phyloP scores from a whole-genome alignment of 2,797 vertebrate genomes.

The Danio tinwini region DNA sequence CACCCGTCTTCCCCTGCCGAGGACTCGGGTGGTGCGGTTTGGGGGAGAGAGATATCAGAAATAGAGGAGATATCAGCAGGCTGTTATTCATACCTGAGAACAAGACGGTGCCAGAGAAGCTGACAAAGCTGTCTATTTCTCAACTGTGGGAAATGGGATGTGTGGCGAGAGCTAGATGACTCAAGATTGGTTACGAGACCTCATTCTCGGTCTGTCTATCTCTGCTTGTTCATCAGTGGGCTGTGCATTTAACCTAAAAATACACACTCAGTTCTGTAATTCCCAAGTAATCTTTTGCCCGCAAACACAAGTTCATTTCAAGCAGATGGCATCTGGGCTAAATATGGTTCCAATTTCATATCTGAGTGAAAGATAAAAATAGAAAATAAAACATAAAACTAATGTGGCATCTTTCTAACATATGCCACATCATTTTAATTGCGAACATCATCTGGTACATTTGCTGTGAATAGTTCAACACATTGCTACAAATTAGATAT shows the following conservation, averaged over 20 bases:
- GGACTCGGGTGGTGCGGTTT: background rate
- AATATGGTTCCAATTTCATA: conserved; percentile 42
- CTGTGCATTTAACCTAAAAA: background rate
- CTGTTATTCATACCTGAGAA: conserved; percentile 45
- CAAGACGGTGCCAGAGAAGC: conserved; percentile 38
- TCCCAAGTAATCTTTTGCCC: conserved; percentile 23
- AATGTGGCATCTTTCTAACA: conserved; percentile 18
- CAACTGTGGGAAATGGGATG: conserved; percentile 17
- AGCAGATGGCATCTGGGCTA: conserved; percentile 52
- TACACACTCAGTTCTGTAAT: background rate
- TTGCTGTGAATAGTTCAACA: background rate
- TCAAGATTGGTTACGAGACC: conserved; percentile 20
- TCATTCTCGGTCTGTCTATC: conserved; percentile 10
- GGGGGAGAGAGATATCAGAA: conserved; percentile 41
- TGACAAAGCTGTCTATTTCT: conserved; percentile 41
- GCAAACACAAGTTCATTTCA: conserved; percentile 7
- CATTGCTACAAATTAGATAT: background rate
- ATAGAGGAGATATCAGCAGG: conserved; percentile 38
- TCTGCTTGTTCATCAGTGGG: background rate
- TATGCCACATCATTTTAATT: background rate
- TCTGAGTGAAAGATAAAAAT: conserved; percentile 19
- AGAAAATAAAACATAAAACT: conserved; percentile 19
- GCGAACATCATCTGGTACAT: conserved; percentile 17
- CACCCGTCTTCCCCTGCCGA: conserved; percentile 28
- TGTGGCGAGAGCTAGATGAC: conserved; percentile 24